phyloP scores from a whole-genome alignment of 2,888 invertebrate genomes.

The Biston stratarius region DNA sequence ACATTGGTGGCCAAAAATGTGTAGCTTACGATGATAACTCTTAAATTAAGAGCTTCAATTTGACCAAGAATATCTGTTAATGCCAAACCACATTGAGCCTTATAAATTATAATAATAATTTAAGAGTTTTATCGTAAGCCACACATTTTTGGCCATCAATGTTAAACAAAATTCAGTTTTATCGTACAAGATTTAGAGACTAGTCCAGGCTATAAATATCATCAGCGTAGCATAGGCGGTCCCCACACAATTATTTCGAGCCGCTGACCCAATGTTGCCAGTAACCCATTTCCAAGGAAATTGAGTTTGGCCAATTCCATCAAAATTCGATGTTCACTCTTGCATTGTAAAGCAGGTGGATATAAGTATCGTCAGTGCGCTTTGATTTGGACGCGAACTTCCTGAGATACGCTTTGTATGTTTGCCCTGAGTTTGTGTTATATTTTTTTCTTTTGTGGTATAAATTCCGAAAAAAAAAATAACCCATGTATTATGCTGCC shows the following conservation, averaged over 20 bases:
- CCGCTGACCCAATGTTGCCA: constrained; percentile 73
- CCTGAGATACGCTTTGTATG: neutral
- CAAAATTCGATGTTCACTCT: constrained; percentile 74
- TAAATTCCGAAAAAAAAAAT: too few relatives aligned
- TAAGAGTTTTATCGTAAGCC: constrained; percentile 42
- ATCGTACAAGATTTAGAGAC: constrained; percentile 38
- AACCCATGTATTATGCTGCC: too few relatives aligned
- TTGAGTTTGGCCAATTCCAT: constrained; percentile 85
- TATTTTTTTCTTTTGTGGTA: neutral
- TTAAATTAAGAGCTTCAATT: constrained; percentile 30
- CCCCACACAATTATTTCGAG: constrained; percentile 74
- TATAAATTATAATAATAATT: constrained; percentile 12
- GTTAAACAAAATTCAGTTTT: constrained; percentile 31
- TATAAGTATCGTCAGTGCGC: constrained; percentile 6
- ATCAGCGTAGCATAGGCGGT: constrained; percentile 61
- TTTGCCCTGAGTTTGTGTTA: neutral
- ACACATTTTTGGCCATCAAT: neutral
- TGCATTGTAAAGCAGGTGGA: constrained; percentile 77
- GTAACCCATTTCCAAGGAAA: constrained; percentile 79
- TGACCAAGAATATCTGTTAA: neutral
- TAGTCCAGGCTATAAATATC: constrained; percentile 38
- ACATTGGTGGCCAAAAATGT: neutral
- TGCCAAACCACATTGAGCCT: constrained; percentile 23
- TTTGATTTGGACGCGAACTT: constrained; percentile 15
- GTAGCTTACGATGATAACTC: constrained; percentile 23